Percentiles rank a stretch among this genome's conserved stretches.
Conservation (phyloP, 2,888 invertebrate species). For the Drosophila cracens region DNA sequence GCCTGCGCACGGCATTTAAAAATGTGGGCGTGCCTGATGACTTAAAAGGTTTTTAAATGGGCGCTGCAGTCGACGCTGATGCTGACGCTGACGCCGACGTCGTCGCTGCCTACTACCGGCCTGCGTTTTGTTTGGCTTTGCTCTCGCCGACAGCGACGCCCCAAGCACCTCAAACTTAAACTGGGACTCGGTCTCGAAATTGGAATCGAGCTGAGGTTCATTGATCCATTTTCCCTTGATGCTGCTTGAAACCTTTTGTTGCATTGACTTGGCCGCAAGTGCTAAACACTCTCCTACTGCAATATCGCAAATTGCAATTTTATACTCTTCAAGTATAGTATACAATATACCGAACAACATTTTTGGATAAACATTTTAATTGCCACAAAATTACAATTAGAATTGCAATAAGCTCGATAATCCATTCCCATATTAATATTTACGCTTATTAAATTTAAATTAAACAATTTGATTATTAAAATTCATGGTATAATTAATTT, state of each 20-base stretch:
- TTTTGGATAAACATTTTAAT: neutral
- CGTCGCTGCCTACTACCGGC: slow-evolving; percentile 18
- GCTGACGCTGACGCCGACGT: slow-evolving; percentile 2
- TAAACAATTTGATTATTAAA: neutral
- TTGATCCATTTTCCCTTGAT: slow-evolving; percentile 61
- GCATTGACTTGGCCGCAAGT: slow-evolving; percentile 41
- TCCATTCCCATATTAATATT: neutral
- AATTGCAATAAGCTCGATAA: neutral
- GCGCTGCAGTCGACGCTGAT: slow-evolving; percentile 43
- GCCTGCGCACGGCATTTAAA: slow-evolving; percentile 71
- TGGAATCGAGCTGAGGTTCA: slow-evolving; percentile 57
- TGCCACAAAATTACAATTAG: neutral
- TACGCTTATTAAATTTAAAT: neutral
- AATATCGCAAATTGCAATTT: neutral
- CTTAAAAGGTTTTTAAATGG: slow-evolving; percentile 82
- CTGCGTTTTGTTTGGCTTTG: slow-evolving; percentile 52
- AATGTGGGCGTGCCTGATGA: slow-evolving; percentile 80
- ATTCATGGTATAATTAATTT: neutral
- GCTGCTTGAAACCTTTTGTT: slow-evolving; percentile 14
- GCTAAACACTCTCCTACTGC: slow-evolving; percentile 59
- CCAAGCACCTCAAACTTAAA: slow-evolving; percentile 40
- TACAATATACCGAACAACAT: neutral
- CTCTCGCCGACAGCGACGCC: slow-evolving; percentile 74
- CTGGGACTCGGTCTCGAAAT: neutral
- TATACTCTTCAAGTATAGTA: slow-evolving; percentile 3